A percentile compares a stretch with the other conserved stretches of the same genome.
Evolutionary conservation across 2,113 vertebrate genomes (phyloP).

Genomic region (Saguinus midas): DNA sequence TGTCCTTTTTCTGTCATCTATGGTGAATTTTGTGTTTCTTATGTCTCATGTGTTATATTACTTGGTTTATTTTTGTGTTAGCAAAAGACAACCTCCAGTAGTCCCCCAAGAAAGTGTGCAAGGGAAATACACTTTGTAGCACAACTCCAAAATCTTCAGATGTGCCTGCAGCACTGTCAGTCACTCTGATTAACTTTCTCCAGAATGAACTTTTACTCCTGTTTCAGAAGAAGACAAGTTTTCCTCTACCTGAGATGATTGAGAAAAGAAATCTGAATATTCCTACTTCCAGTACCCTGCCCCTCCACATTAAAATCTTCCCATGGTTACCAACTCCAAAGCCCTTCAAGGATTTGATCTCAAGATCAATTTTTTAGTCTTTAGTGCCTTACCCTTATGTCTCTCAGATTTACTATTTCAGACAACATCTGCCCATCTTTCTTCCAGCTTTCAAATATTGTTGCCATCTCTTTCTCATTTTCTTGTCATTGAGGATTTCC

Average conservation of each 20-base stretch:
- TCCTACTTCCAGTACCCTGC: not conserved
- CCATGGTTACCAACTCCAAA: not conserved
- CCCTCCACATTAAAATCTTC: not conserved
- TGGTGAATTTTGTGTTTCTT: not conserved
- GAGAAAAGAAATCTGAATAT: not conserved
- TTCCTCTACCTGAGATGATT: not conserved
- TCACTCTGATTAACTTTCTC: not conserved
- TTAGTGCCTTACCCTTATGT: not conserved
- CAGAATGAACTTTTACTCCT: not conserved
- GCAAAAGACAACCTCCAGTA: not conserved
- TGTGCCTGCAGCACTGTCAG: not conserved
- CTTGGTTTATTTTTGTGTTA: not conserved
- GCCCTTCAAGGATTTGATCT: not conserved
- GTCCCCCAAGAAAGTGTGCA: not conserved
- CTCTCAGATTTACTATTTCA: not conserved
- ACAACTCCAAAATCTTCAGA: not conserved
- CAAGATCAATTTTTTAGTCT: not conserved
- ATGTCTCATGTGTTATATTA: fast-evolving
- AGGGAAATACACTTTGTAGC: not conserved
- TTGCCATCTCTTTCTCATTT: not conserved
- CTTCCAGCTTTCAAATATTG: not conserved
- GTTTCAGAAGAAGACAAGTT: not conserved
- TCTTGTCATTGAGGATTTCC: not conserved
- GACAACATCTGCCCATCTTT: not conserved
- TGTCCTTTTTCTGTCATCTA: not conserved